Evolutionary conservation across 2,888 invertebrate genomes (phyloP).

Genomic region (Drosophila subsilvestris): DNA sequence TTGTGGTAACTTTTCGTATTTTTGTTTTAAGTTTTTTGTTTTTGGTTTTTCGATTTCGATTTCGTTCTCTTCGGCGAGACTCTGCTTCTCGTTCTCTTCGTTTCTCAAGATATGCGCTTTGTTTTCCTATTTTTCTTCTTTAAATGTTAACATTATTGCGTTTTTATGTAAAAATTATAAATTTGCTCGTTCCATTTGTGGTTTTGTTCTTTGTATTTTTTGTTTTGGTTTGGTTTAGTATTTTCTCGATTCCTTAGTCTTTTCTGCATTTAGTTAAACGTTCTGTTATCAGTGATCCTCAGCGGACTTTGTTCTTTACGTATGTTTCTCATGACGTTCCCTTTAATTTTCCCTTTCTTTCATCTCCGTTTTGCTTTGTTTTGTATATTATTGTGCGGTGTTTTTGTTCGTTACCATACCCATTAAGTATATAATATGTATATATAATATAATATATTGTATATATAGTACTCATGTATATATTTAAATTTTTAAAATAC

Average conservation of each 20-base stretch:
- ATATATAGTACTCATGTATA: constrained; percentile 76
- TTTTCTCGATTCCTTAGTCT: constrained; percentile 58
- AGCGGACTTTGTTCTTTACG: constrained; percentile 54
- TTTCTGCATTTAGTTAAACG: constrained; percentile 64
- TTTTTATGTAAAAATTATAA: constrained; percentile 74
- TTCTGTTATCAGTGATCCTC: constrained; percentile 49
- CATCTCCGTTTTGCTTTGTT: constrained; percentile 33
- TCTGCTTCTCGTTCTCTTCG: constrained; percentile 31
- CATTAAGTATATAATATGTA: constrained; percentile 69
- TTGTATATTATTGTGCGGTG: constrained; percentile 83
- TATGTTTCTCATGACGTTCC: constrained; percentile 46
- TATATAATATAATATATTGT: constrained; percentile 67
- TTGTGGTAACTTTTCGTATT: constrained; percentile 65
- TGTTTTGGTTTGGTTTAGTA: constrained; percentile 14
- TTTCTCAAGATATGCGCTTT: constrained; percentile 80
- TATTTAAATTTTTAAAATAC: constrained; percentile 78
- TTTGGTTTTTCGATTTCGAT: constrained; percentile 35
- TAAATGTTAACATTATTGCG: constrained; percentile 80
- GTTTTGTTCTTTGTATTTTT: neutral
- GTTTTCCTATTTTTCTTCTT: constrained; percentile 59
- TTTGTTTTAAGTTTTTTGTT: constrained; percentile 26
- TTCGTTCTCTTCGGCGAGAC: constrained; percentile 21
- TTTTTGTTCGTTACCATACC: constrained; percentile 78
- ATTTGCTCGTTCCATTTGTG: constrained; percentile 48
- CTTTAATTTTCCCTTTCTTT: constrained; percentile 28